Evolutionary conservation across 2,113 vertebrate species (phyloP).

Genomic region (Monopterus albus): DNA sequence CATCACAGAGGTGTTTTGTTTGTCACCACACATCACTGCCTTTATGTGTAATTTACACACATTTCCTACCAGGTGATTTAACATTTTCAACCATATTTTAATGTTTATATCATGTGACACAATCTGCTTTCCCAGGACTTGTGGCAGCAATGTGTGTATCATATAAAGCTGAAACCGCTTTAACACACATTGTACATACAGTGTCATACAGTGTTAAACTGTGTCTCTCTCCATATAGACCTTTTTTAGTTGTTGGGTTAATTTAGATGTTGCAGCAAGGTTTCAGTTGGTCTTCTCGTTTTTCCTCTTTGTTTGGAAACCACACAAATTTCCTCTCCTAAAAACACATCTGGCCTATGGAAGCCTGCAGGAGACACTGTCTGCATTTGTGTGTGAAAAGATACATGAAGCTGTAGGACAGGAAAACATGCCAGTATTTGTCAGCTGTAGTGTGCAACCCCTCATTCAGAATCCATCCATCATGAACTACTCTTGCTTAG

Average conservation of each 20-base stretch:
- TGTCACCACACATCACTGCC: too few relatives aligned
- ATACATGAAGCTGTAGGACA: neutral
- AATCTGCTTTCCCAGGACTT: conserved; percentile 28
- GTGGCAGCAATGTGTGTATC: neutral
- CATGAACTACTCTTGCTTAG: too few relatives aligned
- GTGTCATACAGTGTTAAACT: neutral
- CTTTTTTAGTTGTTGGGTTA: neutral
- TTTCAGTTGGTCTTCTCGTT: neutral
- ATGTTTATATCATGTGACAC: neutral
- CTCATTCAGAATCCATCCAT: too few relatives aligned
- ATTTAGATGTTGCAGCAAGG: neutral
- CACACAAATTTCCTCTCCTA: neutral
- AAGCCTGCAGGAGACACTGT: neutral
- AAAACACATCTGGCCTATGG: neutral
- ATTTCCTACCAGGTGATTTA: neutral
- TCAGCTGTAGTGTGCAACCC: neutral
- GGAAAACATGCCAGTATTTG: neutral
- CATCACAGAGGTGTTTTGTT: neutral
- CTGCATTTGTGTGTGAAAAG: neutral
- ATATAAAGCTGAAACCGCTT: neutral
- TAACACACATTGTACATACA: neutral
- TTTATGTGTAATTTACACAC: too few relatives aligned
- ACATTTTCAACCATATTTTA: neutral
- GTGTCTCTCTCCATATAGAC: neutral
- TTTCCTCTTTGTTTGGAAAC: neutral